Base-by-base conservation (phyloP, 2,888 invertebrate genomes). In the Pristionchus entomophagus region DNA sequence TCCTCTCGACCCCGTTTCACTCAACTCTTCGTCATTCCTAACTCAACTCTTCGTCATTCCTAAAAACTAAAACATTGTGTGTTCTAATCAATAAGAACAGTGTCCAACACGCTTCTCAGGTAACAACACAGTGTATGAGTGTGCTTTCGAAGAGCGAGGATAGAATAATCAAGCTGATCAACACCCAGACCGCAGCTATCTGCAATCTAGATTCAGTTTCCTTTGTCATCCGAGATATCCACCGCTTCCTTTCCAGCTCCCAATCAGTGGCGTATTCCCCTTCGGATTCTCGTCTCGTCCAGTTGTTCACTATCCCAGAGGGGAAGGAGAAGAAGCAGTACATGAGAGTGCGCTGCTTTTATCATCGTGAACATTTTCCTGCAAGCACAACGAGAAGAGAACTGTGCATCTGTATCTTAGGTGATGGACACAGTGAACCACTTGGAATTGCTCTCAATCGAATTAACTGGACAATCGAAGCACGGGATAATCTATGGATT, bases 321-420 rank as follows among this genome's bases (percentile, higher is more conserved):
- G 91, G 91, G 17, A 91, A 92, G 81, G 91, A 91, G 17, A 88
- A 88, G 87, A 92, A 92, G 84, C 91, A 91, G 77, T 91, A 89
- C 85, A 56, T 91, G 83, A 89, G 86, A 73, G 88, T 88, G 22
- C 62, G 84, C 38, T 22, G 17, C 6, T 8, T 6, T 56, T 8
- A 12, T 2, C 32, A 1, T 8, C n/a, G 3, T 56, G 56, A 56
- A 26, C n/a, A 6, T 26, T 56, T 10, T 51, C 12, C 12, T 51
- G 26, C 10, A 22, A 22, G 26, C 26, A 26, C 56, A 5, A 56
- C 22, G n/a, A n/a, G n/a, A n/a, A n/a, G n/a, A n/a, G n/a, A 10
- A 56, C 10, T 56, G 2, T n/a, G 2, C 2, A 12, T 3, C n/a
- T 56, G n/a, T 69, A 73, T 38, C 10, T 10, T 45, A 90, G 86